phyloP scores from a whole-genome alignment of 2,113 vertebrate species.

The Carassius carassius region DNA sequence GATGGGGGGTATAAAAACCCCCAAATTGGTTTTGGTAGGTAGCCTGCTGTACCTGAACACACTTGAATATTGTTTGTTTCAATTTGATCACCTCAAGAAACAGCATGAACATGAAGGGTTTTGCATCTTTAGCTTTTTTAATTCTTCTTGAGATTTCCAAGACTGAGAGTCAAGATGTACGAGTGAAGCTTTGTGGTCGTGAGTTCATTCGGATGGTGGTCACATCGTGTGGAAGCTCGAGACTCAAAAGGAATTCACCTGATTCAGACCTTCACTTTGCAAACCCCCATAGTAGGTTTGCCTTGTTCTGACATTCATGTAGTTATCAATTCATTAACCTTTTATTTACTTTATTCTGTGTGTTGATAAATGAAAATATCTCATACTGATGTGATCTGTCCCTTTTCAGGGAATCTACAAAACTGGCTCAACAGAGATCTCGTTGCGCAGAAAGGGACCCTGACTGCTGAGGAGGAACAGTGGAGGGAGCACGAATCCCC shows the following conservation, averaged over 20 bases:
- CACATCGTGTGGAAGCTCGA: constrained; percentile 71
- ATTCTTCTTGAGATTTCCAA: constrained; percentile 51
- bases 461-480: constrained; percentile 15
- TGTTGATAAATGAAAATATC: neutral
- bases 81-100: neutral
- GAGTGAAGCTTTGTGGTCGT: constrained; percentile 73
- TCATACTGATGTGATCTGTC: neutral
- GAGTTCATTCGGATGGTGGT: constrained; percentile 73
- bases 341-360: neutral
- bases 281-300: constrained; percentile 59
- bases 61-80: neutral
- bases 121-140: constrained; percentile 60
- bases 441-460: neutral
- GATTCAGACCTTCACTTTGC: constrained; percentile 46
- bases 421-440: constrained; percentile 34
- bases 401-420: constrained; percentile 50
- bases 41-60: neutral
- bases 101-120: constrained; percentile 60
- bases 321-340: neutral
- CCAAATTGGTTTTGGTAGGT: neutral
- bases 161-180: constrained; percentile 60
- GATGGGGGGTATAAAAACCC: constrained; percentile 61
- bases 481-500: neutral
- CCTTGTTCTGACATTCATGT: neutral
- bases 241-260: constrained; percentile 59